Conservation (phyloP, 1,140 invertebrate genomes). For the Drosophila funebris region DNA sequence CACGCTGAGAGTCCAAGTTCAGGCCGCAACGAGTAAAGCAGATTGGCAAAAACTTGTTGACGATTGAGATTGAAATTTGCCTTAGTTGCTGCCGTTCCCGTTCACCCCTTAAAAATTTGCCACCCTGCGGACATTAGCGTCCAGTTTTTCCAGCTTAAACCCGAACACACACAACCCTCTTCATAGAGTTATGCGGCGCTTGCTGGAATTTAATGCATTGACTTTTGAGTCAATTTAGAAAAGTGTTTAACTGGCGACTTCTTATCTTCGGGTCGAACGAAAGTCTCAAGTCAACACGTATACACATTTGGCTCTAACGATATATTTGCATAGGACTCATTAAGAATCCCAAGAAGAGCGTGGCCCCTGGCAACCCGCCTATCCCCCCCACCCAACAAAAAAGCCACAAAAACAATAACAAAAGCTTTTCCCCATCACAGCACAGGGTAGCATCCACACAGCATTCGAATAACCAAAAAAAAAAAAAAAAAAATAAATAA, state of each 20-base stretch:
- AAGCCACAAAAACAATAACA: slow-evolving; percentile 8
- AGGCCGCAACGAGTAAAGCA: slow-evolving; percentile 8
- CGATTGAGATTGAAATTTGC: slow-evolving; percentile 80
- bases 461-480: too few species aligned
- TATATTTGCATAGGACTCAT: slow-evolving; percentile 81
- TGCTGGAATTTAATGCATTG: slow-evolving; percentile 34
- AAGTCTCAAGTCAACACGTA: slow-evolving; percentile 53
- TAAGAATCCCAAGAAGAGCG: slow-evolving; percentile 45
- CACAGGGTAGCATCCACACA: slow-evolving; percentile 13
- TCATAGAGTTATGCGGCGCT: not conserved
- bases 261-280: slow-evolving; percentile 49
- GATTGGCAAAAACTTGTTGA: slow-evolving; percentile 72
- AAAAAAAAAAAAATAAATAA: too few species aligned
- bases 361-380: slow-evolving; percentile 31
- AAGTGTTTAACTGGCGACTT: slow-evolving; percentile 17
- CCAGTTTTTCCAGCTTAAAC: slow-evolving; percentile 26
- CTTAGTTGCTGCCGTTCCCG: slow-evolving; percentile 44
- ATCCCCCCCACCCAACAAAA: too few species aligned
- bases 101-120: slow-evolving; percentile 8
- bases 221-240: slow-evolving; percentile 41
- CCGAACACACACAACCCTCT: not conserved
- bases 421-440: too few species aligned
- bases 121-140: slow-evolving; percentile 42
- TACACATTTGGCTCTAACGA: slow-evolving; percentile 72
- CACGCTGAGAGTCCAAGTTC: slow-evolving; percentile 32